Percentiles rank a stretch among this genome's conserved stretches.
These are phyloP conservation scores for Dasyprocta punctata DNA, from an alignment of 2,113 vertebrate genomes.

Conservation along the genomic window DNA sequence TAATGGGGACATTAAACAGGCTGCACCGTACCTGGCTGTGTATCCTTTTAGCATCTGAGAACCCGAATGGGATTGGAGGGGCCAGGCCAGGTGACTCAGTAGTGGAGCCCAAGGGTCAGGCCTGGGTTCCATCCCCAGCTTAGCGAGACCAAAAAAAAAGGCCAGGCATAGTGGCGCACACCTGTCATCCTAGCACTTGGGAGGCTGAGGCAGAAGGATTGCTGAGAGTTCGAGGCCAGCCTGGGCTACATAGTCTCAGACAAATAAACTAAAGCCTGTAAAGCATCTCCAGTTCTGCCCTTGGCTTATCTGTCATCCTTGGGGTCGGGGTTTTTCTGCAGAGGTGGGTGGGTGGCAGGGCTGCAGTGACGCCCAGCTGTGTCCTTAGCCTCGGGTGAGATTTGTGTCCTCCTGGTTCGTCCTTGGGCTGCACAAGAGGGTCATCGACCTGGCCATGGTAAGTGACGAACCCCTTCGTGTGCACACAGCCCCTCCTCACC, in stretches of 20 bases:
- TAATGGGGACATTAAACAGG: slow-evolving; percentile 87
- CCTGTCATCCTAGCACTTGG: not conserved
- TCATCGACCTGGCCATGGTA: slow-evolving; percentile 95
- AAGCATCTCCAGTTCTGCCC: not conserved
- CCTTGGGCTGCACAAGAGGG: slow-evolving; percentile 91
- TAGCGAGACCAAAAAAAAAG: too few species aligned
- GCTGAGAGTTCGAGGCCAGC: not conserved
- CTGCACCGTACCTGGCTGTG: slow-evolving; percentile 86
- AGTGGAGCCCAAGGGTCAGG: not conserved
- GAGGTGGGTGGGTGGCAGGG: accelerated
- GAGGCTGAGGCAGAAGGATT: not conserved
- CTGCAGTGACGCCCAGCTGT: not conserved
- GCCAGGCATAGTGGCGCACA: not conserved
- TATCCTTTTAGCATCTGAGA: slow-evolving; percentile 89
- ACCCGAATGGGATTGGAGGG: too few species aligned
- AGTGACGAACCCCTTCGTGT: slow-evolving; percentile 73
- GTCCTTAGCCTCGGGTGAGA: slow-evolving; percentile 85
- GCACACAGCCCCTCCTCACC: not conserved
- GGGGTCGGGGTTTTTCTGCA: not conserved
- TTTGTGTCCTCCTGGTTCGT: slow-evolving; percentile 91
- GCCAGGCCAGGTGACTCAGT: not conserved
- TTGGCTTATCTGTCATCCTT: not conserved
- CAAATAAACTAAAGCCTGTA: not conserved
- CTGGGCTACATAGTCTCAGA: not conserved
- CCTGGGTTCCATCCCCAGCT: not conserved